Base-by-base conservation (phyloP, 2,113 vertebrate genomes). In the Melanocharis versteri region DNA sequence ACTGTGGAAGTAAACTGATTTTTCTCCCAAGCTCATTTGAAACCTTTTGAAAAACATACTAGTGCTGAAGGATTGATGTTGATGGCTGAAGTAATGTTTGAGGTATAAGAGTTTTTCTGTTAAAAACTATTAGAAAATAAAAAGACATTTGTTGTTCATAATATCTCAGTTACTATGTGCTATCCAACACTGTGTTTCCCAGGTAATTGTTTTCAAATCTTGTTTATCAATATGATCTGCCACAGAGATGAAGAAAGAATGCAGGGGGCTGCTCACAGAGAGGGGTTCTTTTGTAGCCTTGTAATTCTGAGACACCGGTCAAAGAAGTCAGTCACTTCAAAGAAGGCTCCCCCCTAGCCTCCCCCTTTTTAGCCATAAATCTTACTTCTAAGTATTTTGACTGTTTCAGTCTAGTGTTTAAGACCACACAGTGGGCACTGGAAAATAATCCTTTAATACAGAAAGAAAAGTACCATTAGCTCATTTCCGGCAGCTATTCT, bases 261-360 rank as follows among this genome's bases (percentile, higher is more conserved):
- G 13, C 76, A 78, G 87, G 92, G 56, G 51, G 79, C 60, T 83
- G 84, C 94, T 94, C 85, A 53, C 91, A 82, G 93, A 94, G 83
- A 87, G 76, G 35, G 48, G 47, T 73, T 68, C 82, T 86, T 97
- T 94, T 94, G 96, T 95, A 96, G 81, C 73, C 53, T 85, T 90
- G 84, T 94, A 84, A 87, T 95, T 96, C 93, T 91, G 78, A 92
- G 82, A 54, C 61, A 42, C 42, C 0, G 22, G 81, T 97, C 95
- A 96, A 95, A 96, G 89, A 71, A 96, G 84, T 95, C 90, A 94
- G 68, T 90, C 15, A 57, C 91, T 97, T 97, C 96, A 97, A 97
- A 97, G 96, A 58, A 79, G 31, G 47, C 11, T 28, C 35, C 53
- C 61, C 31, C 40, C 54, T 23, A 40, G 22, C 35, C 50, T 48